Percentiles rank a stretch among this genome's conserved stretches.
Conservation (phyloP, 2,888 invertebrate genomes). For the Phengaris arion region DNA sequence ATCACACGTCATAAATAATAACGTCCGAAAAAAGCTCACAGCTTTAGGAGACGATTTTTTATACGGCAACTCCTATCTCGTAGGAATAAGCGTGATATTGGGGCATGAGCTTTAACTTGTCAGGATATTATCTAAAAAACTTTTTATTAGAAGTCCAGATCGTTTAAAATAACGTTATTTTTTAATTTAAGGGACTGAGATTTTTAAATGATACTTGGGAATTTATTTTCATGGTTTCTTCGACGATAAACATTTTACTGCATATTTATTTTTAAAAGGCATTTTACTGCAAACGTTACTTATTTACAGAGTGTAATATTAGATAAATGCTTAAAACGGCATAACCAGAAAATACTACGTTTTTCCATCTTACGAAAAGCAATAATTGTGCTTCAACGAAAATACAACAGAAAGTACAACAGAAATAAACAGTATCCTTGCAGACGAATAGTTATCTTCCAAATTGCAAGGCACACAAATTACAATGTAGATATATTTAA, state of each 20-base stretch:
- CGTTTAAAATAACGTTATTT: neutral
- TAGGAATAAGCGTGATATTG: neutral
- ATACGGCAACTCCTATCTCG: neutral
- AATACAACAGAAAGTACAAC: neutral
- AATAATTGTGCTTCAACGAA: neutral
- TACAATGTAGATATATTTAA: slow-evolving; percentile 8
- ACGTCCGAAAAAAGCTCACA: slow-evolving; percentile 10
- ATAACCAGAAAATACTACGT: neutral
- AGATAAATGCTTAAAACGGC: too few species aligned
- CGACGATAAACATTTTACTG: neutral
- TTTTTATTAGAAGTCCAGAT: neutral
- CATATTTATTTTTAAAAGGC: neutral
- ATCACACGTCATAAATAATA: slow-evolving; percentile 56
- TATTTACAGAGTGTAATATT: neutral
- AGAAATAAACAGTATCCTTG: neutral
- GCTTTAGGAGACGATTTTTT: neutral
- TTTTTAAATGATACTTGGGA: neutral
- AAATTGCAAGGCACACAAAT: neutral
- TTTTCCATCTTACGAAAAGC: neutral
- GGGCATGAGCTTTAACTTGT: neutral
- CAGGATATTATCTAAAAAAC: slow-evolving; percentile 5
- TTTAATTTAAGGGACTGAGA: slow-evolving; percentile 9
- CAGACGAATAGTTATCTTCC: neutral
- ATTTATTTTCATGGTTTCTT: neutral
- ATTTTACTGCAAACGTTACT: too few species aligned